Evolutionary conservation across 2,888 invertebrate species (phyloP).

Genomic region (Pristionchus mayeri): DNA sequence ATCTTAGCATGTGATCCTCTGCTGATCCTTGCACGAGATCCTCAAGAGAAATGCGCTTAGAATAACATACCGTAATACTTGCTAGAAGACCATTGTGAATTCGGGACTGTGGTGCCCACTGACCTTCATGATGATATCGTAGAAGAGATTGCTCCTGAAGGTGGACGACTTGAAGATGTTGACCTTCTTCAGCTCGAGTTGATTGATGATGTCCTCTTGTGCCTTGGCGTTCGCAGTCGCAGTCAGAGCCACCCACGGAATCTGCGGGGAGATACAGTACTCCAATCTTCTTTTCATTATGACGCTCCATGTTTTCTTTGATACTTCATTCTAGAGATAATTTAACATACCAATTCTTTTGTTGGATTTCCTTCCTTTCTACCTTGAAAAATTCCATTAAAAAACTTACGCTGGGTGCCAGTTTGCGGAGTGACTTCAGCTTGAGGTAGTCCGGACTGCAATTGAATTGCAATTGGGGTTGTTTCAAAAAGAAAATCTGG

Average conservation of each 20-base stretch:
- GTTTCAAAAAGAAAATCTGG: too few species aligned
- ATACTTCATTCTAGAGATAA: too few species aligned
- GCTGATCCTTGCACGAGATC: slow-evolving; percentile 43
- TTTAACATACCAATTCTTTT: too few species aligned
- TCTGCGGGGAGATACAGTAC: slow-evolving; percentile 52
- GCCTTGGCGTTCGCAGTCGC: slow-evolving; percentile 91
- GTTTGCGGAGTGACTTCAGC: slow-evolving; percentile 83
- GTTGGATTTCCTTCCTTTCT: too few species aligned
- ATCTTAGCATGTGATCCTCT: slow-evolving; percentile 49
- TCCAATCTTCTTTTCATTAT: too few species aligned
- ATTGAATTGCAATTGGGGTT: background rate
- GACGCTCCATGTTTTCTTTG: too few species aligned
- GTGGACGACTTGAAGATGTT: slow-evolving; percentile 86
- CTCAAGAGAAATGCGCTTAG: background rate
- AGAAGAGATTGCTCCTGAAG: slow-evolving; percentile 92
- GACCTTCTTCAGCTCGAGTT: slow-evolving; percentile 84
- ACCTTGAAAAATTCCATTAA: too few species aligned
- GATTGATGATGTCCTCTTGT: slow-evolving; percentile 86
- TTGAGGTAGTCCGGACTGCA: slow-evolving; percentile 91
- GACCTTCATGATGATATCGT: slow-evolving; percentile 92
- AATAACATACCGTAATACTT: background rate
- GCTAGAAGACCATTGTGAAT: too few species aligned
- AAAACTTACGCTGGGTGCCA: slow-evolving; percentile 81
- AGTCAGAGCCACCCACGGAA: slow-evolving; percentile 84
- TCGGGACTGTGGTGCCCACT: too few species aligned